Conservation (phyloP, 2,888 invertebrate species). For the Peribatodes rhomboidaria region DNA sequence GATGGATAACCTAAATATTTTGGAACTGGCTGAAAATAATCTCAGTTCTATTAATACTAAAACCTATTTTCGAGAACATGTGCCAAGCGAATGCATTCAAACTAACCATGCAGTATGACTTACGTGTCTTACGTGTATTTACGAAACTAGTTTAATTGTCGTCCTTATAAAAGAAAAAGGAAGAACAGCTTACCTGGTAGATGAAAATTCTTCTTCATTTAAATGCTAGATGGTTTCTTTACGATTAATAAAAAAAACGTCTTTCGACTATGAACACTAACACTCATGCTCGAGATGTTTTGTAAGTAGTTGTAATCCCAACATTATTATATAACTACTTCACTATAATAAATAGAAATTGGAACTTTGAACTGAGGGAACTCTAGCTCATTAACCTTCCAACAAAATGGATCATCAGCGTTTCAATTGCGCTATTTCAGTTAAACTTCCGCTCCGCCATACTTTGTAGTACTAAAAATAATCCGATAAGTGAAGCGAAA, state of each 20-base stretch:
- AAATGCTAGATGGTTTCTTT: neutral
- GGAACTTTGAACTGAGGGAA: constrained; percentile 22
- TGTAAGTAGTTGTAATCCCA: neutral
- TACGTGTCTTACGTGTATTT: too few species aligned
- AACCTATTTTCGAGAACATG: constrained; percentile 22
- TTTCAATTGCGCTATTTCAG: constrained; percentile 30
- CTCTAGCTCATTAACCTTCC: constrained; percentile 22
- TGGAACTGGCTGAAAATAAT: constrained; percentile 21
- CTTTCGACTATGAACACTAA: neutral
- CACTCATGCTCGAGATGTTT: neutral
- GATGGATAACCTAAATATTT: constrained; percentile 28
- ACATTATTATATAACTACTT: neutral
- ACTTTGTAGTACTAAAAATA: constrained; percentile 38
- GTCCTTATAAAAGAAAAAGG: neutral
- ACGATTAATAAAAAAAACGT: neutral
- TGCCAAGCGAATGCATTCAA: neutral
- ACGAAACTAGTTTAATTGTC: too few species aligned
- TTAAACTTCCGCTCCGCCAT: constrained; percentile 30
- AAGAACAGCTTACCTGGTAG: neutral
- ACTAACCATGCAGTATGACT: neutral
- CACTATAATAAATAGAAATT: neutral
- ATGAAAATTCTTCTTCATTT: neutral
- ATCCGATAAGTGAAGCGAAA: constrained; percentile 35
- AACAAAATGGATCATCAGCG: constrained; percentile 23
- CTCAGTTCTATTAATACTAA: constrained; percentile 12